Evolutionary conservation across 2,113 vertebrate species (phyloP), one percentile per base, ranked within the genome.

Genomic region (Orientallactaga bullata): DNA sequence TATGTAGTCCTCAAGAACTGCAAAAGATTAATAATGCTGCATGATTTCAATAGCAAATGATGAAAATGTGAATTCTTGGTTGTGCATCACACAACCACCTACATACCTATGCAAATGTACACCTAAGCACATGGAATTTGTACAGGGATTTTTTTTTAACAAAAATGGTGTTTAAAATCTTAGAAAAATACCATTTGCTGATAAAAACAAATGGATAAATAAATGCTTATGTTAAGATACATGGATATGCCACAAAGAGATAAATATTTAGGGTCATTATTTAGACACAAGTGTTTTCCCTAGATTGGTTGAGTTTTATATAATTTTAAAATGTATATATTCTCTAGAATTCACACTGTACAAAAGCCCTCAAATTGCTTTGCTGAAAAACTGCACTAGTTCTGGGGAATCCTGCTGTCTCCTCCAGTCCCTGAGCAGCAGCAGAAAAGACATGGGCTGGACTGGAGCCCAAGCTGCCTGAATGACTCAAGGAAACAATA

Each of bases 301-400:
- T 74, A 95, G 47, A 20, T 77, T 77, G 58, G 76, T 78, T 60
- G 91, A 94, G 21, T 79, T 4, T 24, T 18, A 3, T 1, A 3
- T 37, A 13, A 78, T 93, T 95, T 71, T 42, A 82, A 89, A 93
- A 92, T 88, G 82, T 24, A 35, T 30, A 26, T 84, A 80, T 96
- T 94, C 42, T 86, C 20, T 66, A 61, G 77, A 93, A 90, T 93
- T 96, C 86, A 97, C 86, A 94, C 68, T 93, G 92, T 42, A 66
- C 30, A 26, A 66, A 37, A 20, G 12, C 24, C 24, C 17, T 65
- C 32, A 35, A 30, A 72, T 90, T 42, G 95, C 58, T 96, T 97
- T 94, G 42, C 76, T 96, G 51, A 97, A 95, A 84, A 95, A 97
- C 23, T 93, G 73, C 83, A n/a, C 11, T 51, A 90, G 95, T 96